Evolutionary conservation across 1,140 invertebrate genomes (phyloP), one percentile per base, ranked within the genome.

Genomic region (Drosophila baimaii): DNA sequence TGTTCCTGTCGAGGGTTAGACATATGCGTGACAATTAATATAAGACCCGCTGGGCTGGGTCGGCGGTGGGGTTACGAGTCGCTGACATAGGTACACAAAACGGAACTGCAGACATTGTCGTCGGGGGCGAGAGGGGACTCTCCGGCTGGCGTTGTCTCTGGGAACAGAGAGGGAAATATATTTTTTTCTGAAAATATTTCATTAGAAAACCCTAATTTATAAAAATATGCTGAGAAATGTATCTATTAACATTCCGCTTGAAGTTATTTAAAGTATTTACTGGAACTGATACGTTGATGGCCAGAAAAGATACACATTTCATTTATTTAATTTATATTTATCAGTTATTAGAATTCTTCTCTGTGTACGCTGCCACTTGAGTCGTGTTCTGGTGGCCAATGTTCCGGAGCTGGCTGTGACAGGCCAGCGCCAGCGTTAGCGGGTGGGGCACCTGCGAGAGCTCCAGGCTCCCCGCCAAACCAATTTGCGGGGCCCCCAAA

Each of bases 21-120:
- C 85, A 90, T 89, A 89, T 89, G 84, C 84, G 84, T 89, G 84
- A 89, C 84, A 89, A 89, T 89, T 89, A 89, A 89, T 89, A 89
- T 89, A 90, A 81, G 81, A 89, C 73, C 72, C 56, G 59, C 61
- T 47, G 52, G 33, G 52, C 39, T 61, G 76, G 41, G 54, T 57
- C 46, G 29, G 31, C 31, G 47, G 52, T 56, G 43, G 46, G 52
- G 29, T 29, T 41, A 33, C 44, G 37, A 35, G 27, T 52, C 57
- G 58, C 64, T 77, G 83, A 86, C 83, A 88, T 62, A 55, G 79
- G 76, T 84, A 88, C 84, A 88, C 77, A 83, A 77, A 88, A 89
- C 83, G 83, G 83, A 88, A 88, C 83, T 88, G 83, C 83, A 88
- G 83, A 88, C 83, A 83, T 77, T 61, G 31, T 54, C 49, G 49